phyloP scores from a whole-genome alignment of 1,140 invertebrate genomes.

The Camponotus vicinus region DNA sequence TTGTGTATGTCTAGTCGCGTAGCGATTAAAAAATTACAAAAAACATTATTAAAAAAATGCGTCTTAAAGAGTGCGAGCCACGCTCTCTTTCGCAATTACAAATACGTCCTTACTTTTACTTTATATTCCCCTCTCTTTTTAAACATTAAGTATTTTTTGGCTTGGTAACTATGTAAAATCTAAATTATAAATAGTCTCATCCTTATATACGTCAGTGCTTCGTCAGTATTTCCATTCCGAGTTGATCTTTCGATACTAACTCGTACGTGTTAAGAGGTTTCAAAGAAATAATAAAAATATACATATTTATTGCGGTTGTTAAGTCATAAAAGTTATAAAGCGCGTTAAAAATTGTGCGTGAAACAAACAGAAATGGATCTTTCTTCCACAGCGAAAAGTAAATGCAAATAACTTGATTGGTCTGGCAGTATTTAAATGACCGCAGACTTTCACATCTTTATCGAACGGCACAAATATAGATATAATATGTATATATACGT shows the following conservation, averaged over 20 bases:
- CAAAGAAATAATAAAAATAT: slow-evolving; percentile 5
- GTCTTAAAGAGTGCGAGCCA: slow-evolving; percentile 57
- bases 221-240: slow-evolving; percentile 35
- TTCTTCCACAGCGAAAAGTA: slow-evolving; percentile 59
- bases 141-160: slow-evolving; percentile 81
- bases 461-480: slow-evolving; percentile 75
- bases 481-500: slow-evolving; percentile 69
- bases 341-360: slow-evolving; percentile 53
- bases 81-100: slow-evolving; percentile 58
- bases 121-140: slow-evolving; percentile 45
- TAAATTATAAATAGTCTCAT: slow-evolving; percentile 78
- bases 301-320: slow-evolving; percentile 6
- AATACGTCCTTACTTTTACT: slow-evolving; percentile 46
- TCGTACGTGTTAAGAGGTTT: slow-evolving; percentile 18
- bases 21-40: slow-evolving; percentile 67
- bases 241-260: slow-evolving; percentile 48
- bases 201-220: slow-evolving; percentile 27
- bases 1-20: background rate
- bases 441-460: slow-evolving; percentile 73
- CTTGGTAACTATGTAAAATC: slow-evolving; percentile 82
- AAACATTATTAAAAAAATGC: slow-evolving; percentile 62
- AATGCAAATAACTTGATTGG: slow-evolving; percentile 68
- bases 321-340: slow-evolving; percentile 33
- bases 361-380: slow-evolving; percentile 41
- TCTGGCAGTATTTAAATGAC: slow-evolving; percentile 73